Evolutionary conservation across 1,140 invertebrate genomes (phyloP).

Genomic region (Asbolus verrucosus): DNA sequence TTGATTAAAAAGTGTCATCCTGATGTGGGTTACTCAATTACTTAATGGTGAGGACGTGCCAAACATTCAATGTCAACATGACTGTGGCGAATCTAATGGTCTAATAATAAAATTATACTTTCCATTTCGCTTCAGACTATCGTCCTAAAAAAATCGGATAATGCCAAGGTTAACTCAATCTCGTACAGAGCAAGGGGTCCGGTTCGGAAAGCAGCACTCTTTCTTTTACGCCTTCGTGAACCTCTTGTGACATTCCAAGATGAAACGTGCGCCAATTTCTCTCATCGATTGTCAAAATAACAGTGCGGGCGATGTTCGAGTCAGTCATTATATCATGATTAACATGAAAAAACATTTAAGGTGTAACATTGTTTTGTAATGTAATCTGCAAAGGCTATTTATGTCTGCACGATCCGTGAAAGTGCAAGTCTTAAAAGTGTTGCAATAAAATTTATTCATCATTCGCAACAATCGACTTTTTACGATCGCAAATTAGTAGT

Average conservation of each 20-base stretch:
- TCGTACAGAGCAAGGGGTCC: too few species aligned
- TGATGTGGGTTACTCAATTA: not conserved
- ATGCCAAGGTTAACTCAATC: not conserved
- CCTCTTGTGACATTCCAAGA: too few species aligned
- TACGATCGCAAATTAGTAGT: too few species aligned
- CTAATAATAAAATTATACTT: constrained; percentile 2
- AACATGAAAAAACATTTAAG: too few species aligned
- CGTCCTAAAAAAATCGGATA: constrained; percentile 1
- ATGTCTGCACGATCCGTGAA: not conserved
- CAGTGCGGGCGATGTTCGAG: not conserved
- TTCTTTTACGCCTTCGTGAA: too few species aligned
- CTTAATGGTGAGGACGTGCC: not conserved
- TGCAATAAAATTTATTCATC: not conserved
- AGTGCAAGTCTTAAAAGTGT: not conserved
- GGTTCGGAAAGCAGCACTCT: too few species aligned
- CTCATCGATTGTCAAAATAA: too few species aligned
- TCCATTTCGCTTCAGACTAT: not conserved
- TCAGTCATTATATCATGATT: constrained; percentile 9
- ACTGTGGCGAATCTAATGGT: not conserved
- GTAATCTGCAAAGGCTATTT: not conserved
- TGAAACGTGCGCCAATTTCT: too few species aligned
- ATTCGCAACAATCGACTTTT: constrained; percentile 3
- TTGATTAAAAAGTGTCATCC: constrained; percentile 15
- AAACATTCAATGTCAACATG: not conserved
- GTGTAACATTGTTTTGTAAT: too few species aligned